Evolutionary conservation across 2,113 vertebrate species (phyloP), one percentile per base, ranked within the genome.

Genomic region (Halichoerus grypus): DNA sequence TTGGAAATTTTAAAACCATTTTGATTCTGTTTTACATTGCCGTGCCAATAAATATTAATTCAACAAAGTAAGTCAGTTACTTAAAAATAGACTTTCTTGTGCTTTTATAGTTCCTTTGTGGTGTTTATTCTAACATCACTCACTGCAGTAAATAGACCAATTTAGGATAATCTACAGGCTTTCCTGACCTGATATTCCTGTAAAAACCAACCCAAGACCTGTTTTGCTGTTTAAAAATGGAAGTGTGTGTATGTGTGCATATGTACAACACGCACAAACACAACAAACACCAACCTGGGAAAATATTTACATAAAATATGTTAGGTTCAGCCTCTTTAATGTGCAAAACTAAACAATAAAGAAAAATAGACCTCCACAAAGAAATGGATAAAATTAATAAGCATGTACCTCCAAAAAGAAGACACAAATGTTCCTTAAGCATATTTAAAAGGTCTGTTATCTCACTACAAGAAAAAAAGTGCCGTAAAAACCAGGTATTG

Each of bases 1-100:
- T 69, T 86, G 7, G 61, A 95, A 89, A 92, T 81, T 95, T 93
- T 91, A 61, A 77, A 98, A 83, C 36, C 6, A 36, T 96, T 96
- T 49, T 49, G 69, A 7, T 89, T 31, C 26, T 89, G 14, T 82
- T 95, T 84, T 95, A 55, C 21, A 49, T 74, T 91, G 31, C 18
- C 18, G 21, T 94, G 12, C 49, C 31, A 88, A 28, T 91, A 53
- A 42, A 24, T 91, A 88, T 82, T 94, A 51, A 92, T 85, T 85
- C 55, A 96, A 65, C 26, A 13, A 85, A 95, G 18, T 74, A 77
- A 92, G 28, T 55, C 88, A 85, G 79, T 93, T 82, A 67, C 57
- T 88, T 91, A 91, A 88, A 88, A 61, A 14, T 79, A 65, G 57
- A 1, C 82, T 88, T 91, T 61, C 24, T 92, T 59, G 31, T 81